Conservation (phyloP, 2,888 invertebrate species). For the Vandiemenella viatica region DNA sequence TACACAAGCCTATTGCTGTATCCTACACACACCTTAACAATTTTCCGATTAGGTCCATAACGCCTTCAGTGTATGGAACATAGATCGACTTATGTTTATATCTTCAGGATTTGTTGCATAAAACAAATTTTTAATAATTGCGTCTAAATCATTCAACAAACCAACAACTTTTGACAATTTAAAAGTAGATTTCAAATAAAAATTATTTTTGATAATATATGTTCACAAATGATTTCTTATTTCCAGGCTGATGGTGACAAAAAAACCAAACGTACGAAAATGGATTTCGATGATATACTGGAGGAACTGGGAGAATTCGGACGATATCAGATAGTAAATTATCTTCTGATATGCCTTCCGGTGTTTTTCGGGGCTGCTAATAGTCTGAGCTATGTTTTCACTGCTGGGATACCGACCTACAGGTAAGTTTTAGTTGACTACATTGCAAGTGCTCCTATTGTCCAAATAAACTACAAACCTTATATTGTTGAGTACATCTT, state of each 20-base stretch:
- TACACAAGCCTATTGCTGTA: too few relatives aligned
- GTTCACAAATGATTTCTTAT: too few relatives aligned
- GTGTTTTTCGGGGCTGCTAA: constrained; percentile 43
- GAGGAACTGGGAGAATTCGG: constrained; percentile 45
- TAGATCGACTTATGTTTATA: too few relatives aligned
- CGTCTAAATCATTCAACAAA: too few relatives aligned
- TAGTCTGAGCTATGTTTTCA: constrained; percentile 44
- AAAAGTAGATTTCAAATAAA: too few relatives aligned
- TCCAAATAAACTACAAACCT: background rate
- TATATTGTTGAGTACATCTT: background rate
- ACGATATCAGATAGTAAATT: constrained; percentile 38
- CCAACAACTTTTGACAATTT: too few relatives aligned
- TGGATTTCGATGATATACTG: constrained; percentile 46
- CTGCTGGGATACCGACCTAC: constrained; percentile 41
- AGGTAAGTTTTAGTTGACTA: constrained; percentile 31
- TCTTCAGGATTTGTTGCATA: too few relatives aligned
- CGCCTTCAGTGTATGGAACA: too few relatives aligned
- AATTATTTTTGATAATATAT: too few relatives aligned
- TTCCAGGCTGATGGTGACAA: background rate
- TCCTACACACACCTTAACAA: too few relatives aligned
- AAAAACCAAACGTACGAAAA: constrained; percentile 17
- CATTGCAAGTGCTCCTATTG: background rate
- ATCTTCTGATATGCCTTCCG: constrained; percentile 39
- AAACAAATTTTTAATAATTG: too few relatives aligned
- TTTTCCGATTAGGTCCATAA: too few relatives aligned